Conservation (phyloP, 2,113 vertebrate species). For the Calcarius ornatus region DNA sequence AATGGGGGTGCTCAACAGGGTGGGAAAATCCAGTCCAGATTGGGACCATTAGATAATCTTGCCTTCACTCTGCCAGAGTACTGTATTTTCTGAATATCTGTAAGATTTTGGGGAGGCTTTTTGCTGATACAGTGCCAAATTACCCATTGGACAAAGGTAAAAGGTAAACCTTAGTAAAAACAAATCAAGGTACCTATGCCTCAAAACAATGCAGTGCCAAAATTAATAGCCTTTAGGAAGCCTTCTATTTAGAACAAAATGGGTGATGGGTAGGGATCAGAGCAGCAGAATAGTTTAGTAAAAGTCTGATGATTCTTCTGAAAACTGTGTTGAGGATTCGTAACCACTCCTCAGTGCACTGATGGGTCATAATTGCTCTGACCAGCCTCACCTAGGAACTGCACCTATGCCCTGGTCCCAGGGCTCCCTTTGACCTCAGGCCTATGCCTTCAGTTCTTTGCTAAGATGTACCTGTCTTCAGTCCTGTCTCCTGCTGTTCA, state of each 20-base stretch:
- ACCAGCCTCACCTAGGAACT: neutral
- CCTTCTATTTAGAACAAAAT: neutral
- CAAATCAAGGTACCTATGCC: neutral
- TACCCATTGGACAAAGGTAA: neutral
- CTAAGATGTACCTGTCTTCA: neutral
- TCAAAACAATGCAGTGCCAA: neutral
- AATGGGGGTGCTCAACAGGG: neutral
- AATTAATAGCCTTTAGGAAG: neutral
- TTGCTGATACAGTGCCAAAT: neutral
- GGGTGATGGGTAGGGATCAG: neutral
- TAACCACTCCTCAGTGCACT: neutral
- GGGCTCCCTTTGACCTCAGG: neutral
- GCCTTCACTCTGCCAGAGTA: neutral
- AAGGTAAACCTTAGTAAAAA: neutral
- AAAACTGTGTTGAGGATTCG: neutral
- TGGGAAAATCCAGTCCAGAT: neutral
- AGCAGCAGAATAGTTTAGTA: neutral
- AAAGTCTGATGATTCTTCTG: neutral
- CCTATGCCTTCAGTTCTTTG: neutral
- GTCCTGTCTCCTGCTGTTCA: neutral
- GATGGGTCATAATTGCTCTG: neutral
- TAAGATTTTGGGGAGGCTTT: neutral
- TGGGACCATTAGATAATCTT: neutral
- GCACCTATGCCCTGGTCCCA: neutral
- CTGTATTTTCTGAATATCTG: neutral